These are phyloP conservation scores for Pseudomyrmex flavicornis DNA, from an alignment of 1,140 invertebrate species.

Conservation along the genomic window DNA sequence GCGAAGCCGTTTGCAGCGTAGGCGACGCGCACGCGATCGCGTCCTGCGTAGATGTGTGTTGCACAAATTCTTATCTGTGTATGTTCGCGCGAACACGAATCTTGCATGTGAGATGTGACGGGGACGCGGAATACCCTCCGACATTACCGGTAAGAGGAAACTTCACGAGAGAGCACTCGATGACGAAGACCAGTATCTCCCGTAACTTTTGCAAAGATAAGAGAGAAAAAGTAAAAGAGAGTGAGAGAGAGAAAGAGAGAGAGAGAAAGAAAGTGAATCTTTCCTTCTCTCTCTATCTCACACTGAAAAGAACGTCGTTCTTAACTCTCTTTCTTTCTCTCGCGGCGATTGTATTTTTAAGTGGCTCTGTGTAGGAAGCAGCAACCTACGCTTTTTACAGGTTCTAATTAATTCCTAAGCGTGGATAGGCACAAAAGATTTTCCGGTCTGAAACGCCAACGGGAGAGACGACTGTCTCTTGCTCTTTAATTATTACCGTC, in stretches of 20 bases:
- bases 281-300: background rate
- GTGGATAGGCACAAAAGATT: slow-evolving; percentile 31
- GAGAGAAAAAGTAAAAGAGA: background rate
- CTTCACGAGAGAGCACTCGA: slow-evolving; percentile 48
- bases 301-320: background rate
- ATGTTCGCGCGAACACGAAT: background rate
- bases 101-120: background rate
- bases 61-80: slow-evolving; percentile 43
- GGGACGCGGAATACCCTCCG: background rate
- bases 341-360: slow-evolving; percentile 44
- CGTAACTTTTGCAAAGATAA: background rate
- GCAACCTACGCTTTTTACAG: slow-evolving; percentile 1
- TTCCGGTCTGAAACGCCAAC: slow-evolving; percentile 14
- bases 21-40: background rate
- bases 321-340: slow-evolving; percentile 1
- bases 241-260: background rate
- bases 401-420: slow-evolving; percentile 56
- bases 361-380: slow-evolving; percentile 21
- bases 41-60: slow-evolving; percentile 44
- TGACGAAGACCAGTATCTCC: slow-evolving; percentile 35
- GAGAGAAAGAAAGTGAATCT: background rate
- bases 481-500: slow-evolving; percentile 45
- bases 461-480: slow-evolving; percentile 14
- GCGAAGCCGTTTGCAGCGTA: slow-evolving; percentile 63
- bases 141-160: slow-evolving; percentile 30